These are phyloP conservation scores for Rhinichthys klamathensis DNA, from an alignment of 2,113 vertebrate species.

Conservation along the genomic window DNA sequence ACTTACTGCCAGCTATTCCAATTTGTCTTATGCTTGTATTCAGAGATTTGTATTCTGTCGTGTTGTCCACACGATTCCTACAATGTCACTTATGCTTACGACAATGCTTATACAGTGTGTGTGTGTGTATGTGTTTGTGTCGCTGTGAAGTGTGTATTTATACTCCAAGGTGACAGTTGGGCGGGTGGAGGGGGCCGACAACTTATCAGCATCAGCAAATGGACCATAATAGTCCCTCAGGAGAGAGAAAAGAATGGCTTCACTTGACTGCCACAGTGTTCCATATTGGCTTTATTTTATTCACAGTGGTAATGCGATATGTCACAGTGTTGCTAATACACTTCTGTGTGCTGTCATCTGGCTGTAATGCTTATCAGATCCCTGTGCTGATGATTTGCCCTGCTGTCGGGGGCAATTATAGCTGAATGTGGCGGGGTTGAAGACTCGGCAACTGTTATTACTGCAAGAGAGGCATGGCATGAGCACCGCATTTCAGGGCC, in stretches of 20 bases:
- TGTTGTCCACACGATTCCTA: not conserved
- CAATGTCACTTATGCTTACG: constrained; percentile 7
- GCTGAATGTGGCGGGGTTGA: constrained; percentile 86
- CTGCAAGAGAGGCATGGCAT: constrained; percentile 64
- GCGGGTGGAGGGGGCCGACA: constrained; percentile 56
- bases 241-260: constrained; percentile 86
- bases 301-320: constrained; percentile 98
- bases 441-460: constrained; percentile 75
- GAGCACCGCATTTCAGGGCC: constrained; percentile 58
- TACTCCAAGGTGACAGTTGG: constrained; percentile 78
- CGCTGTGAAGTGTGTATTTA: constrained; percentile 34
- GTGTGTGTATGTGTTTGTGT: constrained; percentile 21
- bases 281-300: constrained; percentile 96
- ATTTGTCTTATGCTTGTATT: not conserved
- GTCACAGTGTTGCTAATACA: constrained; percentile 89
- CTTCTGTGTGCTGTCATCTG: constrained; percentile 98
- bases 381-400: constrained; percentile 92
- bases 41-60: constrained; percentile 16
- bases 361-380: constrained; percentile 97
- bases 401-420: constrained; percentile 98
- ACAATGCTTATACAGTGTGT: not conserved
- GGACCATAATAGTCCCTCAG: constrained; percentile 85
- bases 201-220: constrained; percentile 90
- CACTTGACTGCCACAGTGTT: constrained; percentile 87
- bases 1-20: constrained; percentile 14